phyloP scores from a whole-genome alignment of 2,888 invertebrate species.

The Drosophila fulvimacula region DNA sequence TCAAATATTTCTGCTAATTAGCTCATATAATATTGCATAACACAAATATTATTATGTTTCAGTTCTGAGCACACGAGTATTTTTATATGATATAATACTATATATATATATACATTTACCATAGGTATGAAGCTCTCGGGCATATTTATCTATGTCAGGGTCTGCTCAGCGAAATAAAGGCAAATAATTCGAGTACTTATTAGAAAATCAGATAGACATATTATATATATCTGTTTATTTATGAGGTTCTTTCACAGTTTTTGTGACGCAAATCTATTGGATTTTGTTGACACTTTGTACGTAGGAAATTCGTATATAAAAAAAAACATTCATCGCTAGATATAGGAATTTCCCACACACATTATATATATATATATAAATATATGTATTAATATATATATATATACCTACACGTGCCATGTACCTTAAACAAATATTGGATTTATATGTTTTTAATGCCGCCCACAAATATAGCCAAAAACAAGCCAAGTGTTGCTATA shows the following conservation, averaged over 20 bases:
- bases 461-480: slow-evolving; percentile 23
- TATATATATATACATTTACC: neutral
- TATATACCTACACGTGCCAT: slow-evolving; percentile 7
- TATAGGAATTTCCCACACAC: slow-evolving; percentile 17
- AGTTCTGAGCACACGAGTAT: slow-evolving; percentile 29
- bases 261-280: slow-evolving; percentile 52
- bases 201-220: slow-evolving; percentile 14
- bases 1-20: slow-evolving; percentile 12
- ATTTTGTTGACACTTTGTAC: slow-evolving; percentile 44
- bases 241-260: slow-evolving; percentile 19
- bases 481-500: slow-evolving; percentile 6
- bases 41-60: slow-evolving; percentile 27
- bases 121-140: neutral
- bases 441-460: slow-evolving; percentile 17
- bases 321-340: slow-evolving; percentile 13
- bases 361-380: neutral
- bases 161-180: neutral
- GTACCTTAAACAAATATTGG: slow-evolving; percentile 8
- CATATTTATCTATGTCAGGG: slow-evolving; percentile 31
- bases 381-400: neutral
- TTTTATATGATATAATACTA: slow-evolving; percentile 12
- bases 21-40: slow-evolving; percentile 8
- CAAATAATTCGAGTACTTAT: slow-evolving; percentile 10
- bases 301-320: slow-evolving; percentile 39
- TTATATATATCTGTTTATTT: slow-evolving; percentile 13